Conservation (phyloP, 2,797 vertebrate genomes). For the Distichodus sexfasciatus region DNA sequence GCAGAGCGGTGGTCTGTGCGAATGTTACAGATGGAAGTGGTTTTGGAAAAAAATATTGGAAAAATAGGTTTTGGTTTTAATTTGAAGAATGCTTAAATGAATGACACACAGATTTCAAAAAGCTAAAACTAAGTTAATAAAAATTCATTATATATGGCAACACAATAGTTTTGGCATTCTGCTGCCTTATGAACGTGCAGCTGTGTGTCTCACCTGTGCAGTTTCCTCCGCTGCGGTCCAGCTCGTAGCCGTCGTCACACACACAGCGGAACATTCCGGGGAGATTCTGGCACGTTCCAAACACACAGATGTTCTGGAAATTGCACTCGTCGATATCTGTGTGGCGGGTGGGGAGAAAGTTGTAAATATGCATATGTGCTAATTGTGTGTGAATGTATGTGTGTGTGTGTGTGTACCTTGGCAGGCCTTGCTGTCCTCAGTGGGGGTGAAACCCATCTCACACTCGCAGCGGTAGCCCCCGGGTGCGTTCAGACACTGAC, state of each 20-base stretch:
- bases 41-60: no score
- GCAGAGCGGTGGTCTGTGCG: no score
- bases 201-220: conserved; percentile 80
- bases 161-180: no score
- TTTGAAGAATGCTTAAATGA: no score
- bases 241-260: conserved; percentile 87
- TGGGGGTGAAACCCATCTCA: conserved; percentile 93
- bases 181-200: no score
- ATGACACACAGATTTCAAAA: no score
- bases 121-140: no score
- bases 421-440: conserved; percentile 87
- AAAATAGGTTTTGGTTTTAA: no score
- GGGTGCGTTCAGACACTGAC: conserved; percentile 90
- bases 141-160: no score
- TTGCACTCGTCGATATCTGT: conserved; percentile 93
- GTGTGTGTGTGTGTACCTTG: conserved; percentile 72
- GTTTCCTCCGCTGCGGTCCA: conserved; percentile 89
- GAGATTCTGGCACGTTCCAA: conserved; percentile 91
- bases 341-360: conserved; percentile 11
- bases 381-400: not conserved
- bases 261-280: conserved; percentile 92
- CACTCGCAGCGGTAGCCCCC: conserved; percentile 93
- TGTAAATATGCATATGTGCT: no score
- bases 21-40: no score
- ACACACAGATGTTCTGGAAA: conserved; percentile 92